phyloP scores from a whole-genome alignment of 2,888 invertebrate genomes.

The Leptodirus hochenwartii region DNA sequence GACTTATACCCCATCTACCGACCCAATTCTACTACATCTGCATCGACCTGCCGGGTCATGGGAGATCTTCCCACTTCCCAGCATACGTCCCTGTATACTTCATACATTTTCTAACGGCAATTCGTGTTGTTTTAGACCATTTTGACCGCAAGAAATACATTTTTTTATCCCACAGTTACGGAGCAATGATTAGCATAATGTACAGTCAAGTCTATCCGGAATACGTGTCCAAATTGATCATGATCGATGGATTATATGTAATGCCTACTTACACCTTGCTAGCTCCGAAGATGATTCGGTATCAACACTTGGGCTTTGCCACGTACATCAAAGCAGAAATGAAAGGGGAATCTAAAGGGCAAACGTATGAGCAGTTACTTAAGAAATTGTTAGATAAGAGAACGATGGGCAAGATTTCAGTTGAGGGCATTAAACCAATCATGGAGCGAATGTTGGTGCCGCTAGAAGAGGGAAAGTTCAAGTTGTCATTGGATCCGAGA shows the following conservation, averaged over 20 bases:
- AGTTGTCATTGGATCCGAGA: slow-evolving; percentile 12
- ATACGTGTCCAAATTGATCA: slow-evolving; percentile 26
- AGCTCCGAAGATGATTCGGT: slow-evolving; percentile 15
- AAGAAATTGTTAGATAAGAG: too few species aligned
- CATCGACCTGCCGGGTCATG: slow-evolving; percentile 41
- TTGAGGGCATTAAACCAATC: slow-evolving; percentile 29
- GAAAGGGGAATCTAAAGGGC: too few species aligned
- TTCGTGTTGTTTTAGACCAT: slow-evolving; percentile 18
- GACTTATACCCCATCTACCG: slow-evolving; percentile 34
- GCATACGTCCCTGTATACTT: slow-evolving; percentile 21
- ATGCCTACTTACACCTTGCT: slow-evolving; percentile 14
- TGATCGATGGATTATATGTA: slow-evolving; percentile 23
- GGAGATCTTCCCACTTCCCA: slow-evolving; percentile 35
- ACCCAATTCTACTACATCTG: slow-evolving; percentile 26
- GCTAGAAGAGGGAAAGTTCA: slow-evolving; percentile 22
- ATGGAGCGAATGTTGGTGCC: slow-evolving; percentile 29
- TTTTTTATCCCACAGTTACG: slow-evolving; percentile 27
- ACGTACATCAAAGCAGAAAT: too few species aligned
- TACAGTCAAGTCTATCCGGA: slow-evolving; percentile 26
- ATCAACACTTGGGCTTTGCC: too few species aligned
- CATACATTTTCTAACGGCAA: slow-evolving; percentile 26
- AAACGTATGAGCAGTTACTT: too few species aligned
- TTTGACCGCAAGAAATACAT: slow-evolving; percentile 20
- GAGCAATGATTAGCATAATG: slow-evolving; percentile 28
- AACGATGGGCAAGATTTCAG: slow-evolving; percentile 23